Evolutionary conservation across 2,113 vertebrate genomes (phyloP), one percentile per base, ranked within the genome.

Genomic region (Meleagris gallopavo): DNA sequence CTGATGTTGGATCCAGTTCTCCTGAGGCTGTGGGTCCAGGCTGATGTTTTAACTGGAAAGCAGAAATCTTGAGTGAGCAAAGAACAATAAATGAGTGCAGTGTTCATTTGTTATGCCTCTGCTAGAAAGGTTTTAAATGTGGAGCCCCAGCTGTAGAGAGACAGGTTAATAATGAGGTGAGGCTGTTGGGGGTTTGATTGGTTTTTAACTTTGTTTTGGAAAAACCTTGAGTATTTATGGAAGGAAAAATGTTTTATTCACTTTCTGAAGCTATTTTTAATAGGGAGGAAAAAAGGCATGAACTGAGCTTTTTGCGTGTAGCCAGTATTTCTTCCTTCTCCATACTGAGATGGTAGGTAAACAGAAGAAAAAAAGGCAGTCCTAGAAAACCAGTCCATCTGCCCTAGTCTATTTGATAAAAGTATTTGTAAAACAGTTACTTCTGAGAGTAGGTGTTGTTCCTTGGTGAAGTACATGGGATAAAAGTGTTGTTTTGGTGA

Each of bases 21-120:
- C 32, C 52, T 3, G 22, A 69, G 82, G 34, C 34, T 54, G 43
- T 52, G 57, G 36, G 18, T 52, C 22, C 48, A 88, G 80, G n/a
- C 19, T 89, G 93, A 45, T 94, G 75, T 92, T 88, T 86, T 65
- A 86, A 65, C 83, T 88, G 86, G 52, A 74, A 94, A 84, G 57
- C 10, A 78, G 36, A 64, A 65, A 9, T n/a, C 94, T 74, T 52
- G 46, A 61, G 71, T 21, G 75, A 83, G 36, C 7, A 77, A 88
- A 58, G 86, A 95, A 88, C 65, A 95, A 93, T 66, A 95, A 93
- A 88, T 0, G 1, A 86, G 55, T 43, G 80, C 93, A 71, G 43
- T 40, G 8, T 10, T 75, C 29, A 15, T 86, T 95, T 95, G 60
- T 83, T 88, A 48, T 90, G 65, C 18, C 22, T 83, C n/a, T 83